These are phyloP conservation scores for Calliphora vomitoria DNA, from an alignment of 2,888 invertebrate genomes.

Conservation along the genomic window DNA sequence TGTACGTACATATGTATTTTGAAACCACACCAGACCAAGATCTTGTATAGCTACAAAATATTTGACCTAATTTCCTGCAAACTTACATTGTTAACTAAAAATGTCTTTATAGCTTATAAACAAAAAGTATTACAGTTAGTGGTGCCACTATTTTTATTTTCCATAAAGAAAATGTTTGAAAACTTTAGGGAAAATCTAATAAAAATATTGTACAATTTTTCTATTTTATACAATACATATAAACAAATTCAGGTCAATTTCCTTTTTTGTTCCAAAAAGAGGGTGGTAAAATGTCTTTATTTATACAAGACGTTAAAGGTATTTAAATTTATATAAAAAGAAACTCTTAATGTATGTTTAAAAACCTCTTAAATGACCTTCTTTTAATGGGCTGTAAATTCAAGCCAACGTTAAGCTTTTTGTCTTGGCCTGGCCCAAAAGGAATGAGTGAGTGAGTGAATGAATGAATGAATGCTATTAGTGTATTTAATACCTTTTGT, in stretches of 20 bases:
- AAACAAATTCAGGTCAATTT: slow-evolving; percentile 51
- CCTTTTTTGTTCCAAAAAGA: background rate
- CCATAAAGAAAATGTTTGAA: background rate
- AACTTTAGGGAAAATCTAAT: background rate
- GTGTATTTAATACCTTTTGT: slow-evolving; percentile 53
- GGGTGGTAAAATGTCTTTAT: slow-evolving; percentile 11
- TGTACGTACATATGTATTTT: background rate
- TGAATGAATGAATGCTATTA: slow-evolving; percentile 7
- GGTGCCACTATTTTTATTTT: background rate
- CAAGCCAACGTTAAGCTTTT: slow-evolving; percentile 44
- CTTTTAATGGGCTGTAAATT: slow-evolving; percentile 49
- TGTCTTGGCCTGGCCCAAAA: slow-evolving; percentile 39
- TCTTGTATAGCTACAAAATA: background rate
- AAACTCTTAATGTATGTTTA: background rate
- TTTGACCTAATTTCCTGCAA: slow-evolving; percentile 43
- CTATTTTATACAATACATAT: too few relatives aligned
- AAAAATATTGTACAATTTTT: background rate
- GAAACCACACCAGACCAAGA: background rate
- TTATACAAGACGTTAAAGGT: background rate
- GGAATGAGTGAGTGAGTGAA: background rate
- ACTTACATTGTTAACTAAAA: background rate
- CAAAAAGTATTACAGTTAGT: background rate
- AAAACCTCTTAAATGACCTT: slow-evolving; percentile 58
- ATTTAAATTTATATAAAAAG: background rate
- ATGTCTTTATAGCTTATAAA: background rate